Evolutionary conservation across 2,888 invertebrate species (phyloP).

Genomic region (Cataglyphis rosenhaueri): DNA sequence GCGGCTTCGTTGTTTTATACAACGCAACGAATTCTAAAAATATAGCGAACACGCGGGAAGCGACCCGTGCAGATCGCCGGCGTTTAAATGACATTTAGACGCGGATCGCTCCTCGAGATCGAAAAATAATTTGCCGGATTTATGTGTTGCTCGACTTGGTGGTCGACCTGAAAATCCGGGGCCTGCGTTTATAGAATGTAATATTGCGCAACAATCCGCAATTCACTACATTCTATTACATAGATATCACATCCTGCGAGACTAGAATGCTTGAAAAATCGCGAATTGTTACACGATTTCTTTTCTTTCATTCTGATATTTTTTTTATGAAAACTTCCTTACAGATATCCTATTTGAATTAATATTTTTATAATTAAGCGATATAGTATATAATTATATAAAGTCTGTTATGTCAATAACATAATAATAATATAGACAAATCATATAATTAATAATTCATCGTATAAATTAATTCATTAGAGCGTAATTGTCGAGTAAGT

Average conservation of each 20-base stretch:
- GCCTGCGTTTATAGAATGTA: slow-evolving; percentile 4
- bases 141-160: not conserved
- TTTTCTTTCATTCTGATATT: not conserved
- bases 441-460: not conserved
- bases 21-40: slow-evolving; percentile 36
- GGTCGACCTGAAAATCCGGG: not conserved
- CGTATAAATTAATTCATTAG: not conserved
- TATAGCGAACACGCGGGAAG: slow-evolving; percentile 13
- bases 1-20: slow-evolving; percentile 27
- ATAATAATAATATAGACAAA: not conserved
- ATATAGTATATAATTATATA: not conserved
- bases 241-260: not conserved
- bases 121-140: slow-evolving; percentile 15
- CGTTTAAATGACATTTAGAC: not conserved
- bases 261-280: not conserved
- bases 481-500: not conserved
- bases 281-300: not conserved
- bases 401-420: not conserved
- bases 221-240: not conserved
- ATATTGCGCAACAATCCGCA: slow-evolving; percentile 45
- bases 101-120: not conserved
- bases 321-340: not conserved
- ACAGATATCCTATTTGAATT: not conserved
- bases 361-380: not conserved
- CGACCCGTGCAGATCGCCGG: not conserved